Conservation (phyloP, 2,888 invertebrate species). For the Eutolmus rufibarbis region DNA sequence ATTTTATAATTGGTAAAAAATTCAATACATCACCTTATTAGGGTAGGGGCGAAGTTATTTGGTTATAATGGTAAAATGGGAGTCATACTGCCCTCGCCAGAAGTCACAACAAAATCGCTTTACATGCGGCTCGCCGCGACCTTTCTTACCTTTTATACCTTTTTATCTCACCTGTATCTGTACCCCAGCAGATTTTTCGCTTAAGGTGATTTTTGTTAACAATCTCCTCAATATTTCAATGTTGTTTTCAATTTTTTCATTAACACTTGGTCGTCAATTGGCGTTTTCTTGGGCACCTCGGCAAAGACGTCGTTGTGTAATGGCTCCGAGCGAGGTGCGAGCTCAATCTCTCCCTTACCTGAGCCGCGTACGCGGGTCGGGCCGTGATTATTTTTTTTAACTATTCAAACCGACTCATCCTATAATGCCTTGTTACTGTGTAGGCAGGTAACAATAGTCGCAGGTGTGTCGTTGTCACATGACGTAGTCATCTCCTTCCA, state of each 20-base stretch:
- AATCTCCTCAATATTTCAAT: conserved; percentile 43
- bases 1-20: conserved; percentile 10
- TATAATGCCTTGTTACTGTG: background rate
- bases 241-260: conserved; percentile 47
- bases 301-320: conserved; percentile 1
- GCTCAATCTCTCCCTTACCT: background rate
- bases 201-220: conserved; percentile 43
- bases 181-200: background rate
- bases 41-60: background rate
- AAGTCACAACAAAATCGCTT: background rate
- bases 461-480: conserved; percentile 7
- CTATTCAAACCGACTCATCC: background rate
- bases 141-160: background rate
- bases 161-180: background rate
- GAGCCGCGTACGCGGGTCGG: background rate
- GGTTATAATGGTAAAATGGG: background rate
- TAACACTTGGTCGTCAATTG: conserved; percentile 45
- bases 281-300: background rate
- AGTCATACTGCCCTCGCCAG: background rate
- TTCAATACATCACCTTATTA: conserved; percentile 11
- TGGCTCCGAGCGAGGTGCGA: background rate
- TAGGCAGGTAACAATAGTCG: conserved; percentile 1
- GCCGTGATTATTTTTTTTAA: conserved; percentile 17
- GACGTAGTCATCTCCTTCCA: conserved; percentile 13
- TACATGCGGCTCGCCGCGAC: background rate